Percentiles rank a stretch among this genome's conserved stretches.
phyloP scores from a whole-genome alignment of 2,888 invertebrate genomes.

The Eurois occulta region DNA sequence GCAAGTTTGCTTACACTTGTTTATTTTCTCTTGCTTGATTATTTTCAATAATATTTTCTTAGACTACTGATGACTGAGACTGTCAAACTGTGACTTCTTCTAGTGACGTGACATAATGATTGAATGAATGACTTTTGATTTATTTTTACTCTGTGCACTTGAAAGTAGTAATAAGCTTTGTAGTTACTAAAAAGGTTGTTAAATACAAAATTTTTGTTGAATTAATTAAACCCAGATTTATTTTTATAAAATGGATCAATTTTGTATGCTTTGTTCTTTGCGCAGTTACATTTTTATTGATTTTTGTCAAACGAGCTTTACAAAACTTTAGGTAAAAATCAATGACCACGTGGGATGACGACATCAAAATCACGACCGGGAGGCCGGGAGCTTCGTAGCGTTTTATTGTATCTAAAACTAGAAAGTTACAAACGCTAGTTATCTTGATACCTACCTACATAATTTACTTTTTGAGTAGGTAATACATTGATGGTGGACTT shows the following conservation, averaged over 20 bases:
- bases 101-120: neutral
- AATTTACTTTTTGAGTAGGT: neutral
- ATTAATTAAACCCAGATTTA: neutral
- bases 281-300: constrained; percentile 13
- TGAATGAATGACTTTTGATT: neutral
- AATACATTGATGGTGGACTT: neutral
- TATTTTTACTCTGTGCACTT: neutral
- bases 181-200: neutral
- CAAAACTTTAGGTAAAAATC: constrained; percentile 5
- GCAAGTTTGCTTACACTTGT: constrained; percentile 3
- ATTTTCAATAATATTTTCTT: constrained; percentile 34
- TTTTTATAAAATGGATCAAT: neutral
- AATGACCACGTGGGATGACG: constrained; percentile 26
- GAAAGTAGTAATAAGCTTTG: neutral
- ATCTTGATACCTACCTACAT: neutral
- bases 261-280: neutral
- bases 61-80: neutral
- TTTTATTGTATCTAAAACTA: constrained; percentile 2
- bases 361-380: constrained; percentile 14
- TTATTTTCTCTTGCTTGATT: neutral
- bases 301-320: constrained; percentile 9
- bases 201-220: neutral
- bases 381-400: neutral
- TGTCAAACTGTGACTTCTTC: neutral
- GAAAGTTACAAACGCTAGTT: neutral